phyloP scores from a whole-genome alignment of 2,113 vertebrate species.

The Agelaius phoeniceus region DNA sequence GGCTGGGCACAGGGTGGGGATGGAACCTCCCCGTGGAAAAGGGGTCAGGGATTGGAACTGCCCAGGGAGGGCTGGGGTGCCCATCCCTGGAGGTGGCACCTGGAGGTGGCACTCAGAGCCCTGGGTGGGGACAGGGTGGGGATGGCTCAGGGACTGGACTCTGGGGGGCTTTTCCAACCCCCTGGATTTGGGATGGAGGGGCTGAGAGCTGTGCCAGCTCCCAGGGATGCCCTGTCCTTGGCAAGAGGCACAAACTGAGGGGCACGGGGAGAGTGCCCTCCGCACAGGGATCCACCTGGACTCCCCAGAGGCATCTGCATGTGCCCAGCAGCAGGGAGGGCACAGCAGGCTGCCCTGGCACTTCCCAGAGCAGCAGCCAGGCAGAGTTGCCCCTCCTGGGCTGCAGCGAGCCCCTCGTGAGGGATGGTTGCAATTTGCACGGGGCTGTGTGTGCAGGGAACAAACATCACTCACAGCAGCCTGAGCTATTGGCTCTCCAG shows the following conservation, averaged over 20 bases:
- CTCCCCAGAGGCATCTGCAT: background rate
- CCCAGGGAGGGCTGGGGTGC: background rate
- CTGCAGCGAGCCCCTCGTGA: constrained; percentile 65
- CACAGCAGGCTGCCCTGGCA: constrained; percentile 56
- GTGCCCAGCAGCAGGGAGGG: constrained; percentile 69
- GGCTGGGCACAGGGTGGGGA: no score
- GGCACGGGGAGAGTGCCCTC: constrained; percentile 13
- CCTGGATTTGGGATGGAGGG: background rate
- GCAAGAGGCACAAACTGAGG: background rate
- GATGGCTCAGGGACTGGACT: accelerated
- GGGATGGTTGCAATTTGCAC: constrained; percentile 76
- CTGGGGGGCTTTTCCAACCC: background rate
- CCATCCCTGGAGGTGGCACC: background rate
- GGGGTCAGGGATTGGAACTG: accelerated
- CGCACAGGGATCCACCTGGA: background rate
- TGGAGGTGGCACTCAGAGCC: background rate
- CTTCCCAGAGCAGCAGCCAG: constrained; percentile 64
- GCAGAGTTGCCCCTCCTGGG: constrained; percentile 53
- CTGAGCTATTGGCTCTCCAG: constrained; percentile 76
- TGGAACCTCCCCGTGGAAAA: background rate
- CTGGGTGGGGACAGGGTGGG: background rate
- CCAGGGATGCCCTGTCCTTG: background rate
- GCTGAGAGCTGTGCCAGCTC: background rate
- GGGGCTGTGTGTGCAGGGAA: constrained; percentile 53
- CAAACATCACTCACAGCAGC: constrained; percentile 71